Evolutionary conservation across 1,140 invertebrate species (phyloP), one percentile per base, ranked within the genome.

Genomic region (Goniozus legneri): DNA sequence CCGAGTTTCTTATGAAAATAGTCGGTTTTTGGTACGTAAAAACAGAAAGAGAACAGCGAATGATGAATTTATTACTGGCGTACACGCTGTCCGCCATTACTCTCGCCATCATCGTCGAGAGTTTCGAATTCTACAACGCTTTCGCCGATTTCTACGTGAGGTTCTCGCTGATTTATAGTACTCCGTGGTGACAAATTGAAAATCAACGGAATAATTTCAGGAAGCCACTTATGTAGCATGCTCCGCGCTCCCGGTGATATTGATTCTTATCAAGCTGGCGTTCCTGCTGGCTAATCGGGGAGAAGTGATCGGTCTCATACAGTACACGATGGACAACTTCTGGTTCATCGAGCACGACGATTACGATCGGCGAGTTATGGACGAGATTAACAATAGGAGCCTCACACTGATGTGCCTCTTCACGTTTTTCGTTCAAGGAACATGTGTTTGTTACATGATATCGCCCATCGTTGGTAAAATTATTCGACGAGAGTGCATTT

Each of bases 81-180:
- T 56, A 56, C 13, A 47, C 54, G n/a, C 8, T 52, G 0, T 0
- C 42, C 7, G 50, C 43, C 2, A 36, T 56, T 20, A 2, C 38
- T 4, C 43, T 45, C 3, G 45, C 46, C 2, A 27, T 52, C 2
- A 30, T 19, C 16, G 41, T 56, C 6, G 46, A 35, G 13, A 30
- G 44, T 1, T 30, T 44, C 32, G 54, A 52, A 21, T 30, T 52
- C 13, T 56, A 52, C 24, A 22, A 36, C 12, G 40, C 41, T 33
- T 35, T 19, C 0, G 43, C 20, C 24, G 42, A 56, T 43, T 51
- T 56, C 27, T 44, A 56, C 24, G 54, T 56, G 46, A 40, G 54
- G 40, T 34, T 3, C 10, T 16, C 31, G 42, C 15, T 42, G 3
- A 12, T 22, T 27, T 2, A n/a, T 15, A 20, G 13, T n/a, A 24